These are phyloP conservation scores for Lophura nycthemera DNA, from an alignment of 2,113 vertebrate genomes.

Conservation along the genomic window DNA sequence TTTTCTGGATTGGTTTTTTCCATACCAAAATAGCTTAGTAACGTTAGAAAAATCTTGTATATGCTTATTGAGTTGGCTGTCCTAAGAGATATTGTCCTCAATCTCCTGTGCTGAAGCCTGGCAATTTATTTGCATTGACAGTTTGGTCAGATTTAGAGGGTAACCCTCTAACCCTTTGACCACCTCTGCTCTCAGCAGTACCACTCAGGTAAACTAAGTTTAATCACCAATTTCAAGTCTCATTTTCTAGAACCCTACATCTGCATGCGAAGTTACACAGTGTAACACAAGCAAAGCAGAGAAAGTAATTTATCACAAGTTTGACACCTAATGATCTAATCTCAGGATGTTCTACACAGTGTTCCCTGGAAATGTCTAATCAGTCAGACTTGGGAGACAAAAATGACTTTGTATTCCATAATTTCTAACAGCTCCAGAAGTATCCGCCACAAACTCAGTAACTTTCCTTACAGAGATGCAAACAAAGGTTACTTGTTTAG, in stretches of 20 bases:
- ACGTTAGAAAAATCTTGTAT: background rate
- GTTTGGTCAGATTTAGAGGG: background rate
- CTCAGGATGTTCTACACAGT: background rate
- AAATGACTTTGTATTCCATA: background rate
- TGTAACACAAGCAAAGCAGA: background rate
- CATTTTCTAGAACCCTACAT: background rate
- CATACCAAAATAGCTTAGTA: background rate
- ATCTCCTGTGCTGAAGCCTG: background rate
- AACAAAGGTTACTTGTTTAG: conserved; percentile 44
- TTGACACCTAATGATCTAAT: background rate
- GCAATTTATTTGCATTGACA: background rate
- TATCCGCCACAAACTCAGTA: background rate
- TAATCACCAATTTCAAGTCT: background rate
- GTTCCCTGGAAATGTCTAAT: background rate
- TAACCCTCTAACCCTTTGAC: background rate
- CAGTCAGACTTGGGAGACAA: background rate
- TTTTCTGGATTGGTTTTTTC: background rate
- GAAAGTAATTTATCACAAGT: background rate
- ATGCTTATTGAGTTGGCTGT: background rate
- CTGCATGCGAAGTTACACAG: background rate
- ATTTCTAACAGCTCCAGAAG: background rate
- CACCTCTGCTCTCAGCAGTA: background rate
- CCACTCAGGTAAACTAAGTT: background rate
- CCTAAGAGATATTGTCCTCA: background rate
- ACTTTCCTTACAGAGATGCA: background rate